Conservation (phyloP, 1,140 invertebrate species). For the Gryon sp. region DNA sequence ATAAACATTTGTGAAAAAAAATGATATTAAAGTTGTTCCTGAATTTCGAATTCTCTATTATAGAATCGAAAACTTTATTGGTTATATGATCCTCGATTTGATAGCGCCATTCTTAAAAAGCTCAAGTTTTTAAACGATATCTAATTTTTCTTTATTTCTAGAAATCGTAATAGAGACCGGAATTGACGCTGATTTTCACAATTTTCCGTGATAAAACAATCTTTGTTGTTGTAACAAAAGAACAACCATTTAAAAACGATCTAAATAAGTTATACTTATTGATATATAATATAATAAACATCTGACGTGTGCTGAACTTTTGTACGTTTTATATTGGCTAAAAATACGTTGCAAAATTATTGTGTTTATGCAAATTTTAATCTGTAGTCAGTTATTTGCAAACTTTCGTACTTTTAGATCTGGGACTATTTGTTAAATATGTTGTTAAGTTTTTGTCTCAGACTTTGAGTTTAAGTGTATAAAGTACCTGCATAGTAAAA, state of each 20-base stretch:
- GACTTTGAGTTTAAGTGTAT: slow-evolving; percentile 32
- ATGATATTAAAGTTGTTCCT: slow-evolving; percentile 31
- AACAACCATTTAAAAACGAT: background rate
- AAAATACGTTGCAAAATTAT: slow-evolving; percentile 28
- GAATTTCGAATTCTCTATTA: slow-evolving; percentile 15
- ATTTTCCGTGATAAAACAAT: slow-evolving; percentile 23
- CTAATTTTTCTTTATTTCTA: slow-evolving; percentile 1
- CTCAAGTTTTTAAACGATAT: slow-evolving; percentile 23
- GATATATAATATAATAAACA: background rate
- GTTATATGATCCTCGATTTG: slow-evolving; percentile 27
- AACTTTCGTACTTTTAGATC: slow-evolving; percentile 21
- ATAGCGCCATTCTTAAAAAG: slow-evolving; percentile 22
- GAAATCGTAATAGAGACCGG: slow-evolving; percentile 40
- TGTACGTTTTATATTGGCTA: slow-evolving; percentile 44
- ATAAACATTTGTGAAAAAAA: slow-evolving; percentile 5
- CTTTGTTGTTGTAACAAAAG: slow-evolving; percentile 22
- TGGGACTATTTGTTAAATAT: slow-evolving; percentile 35
- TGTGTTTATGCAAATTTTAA: slow-evolving; percentile 16
- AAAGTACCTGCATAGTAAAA: slow-evolving; percentile 60
- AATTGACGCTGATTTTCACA: slow-evolving; percentile 62
- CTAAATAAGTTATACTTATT: background rate
- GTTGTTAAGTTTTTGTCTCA: slow-evolving; percentile 40
- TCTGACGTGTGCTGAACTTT: slow-evolving; percentile 36
- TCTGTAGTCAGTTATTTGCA: slow-evolving; percentile 29
- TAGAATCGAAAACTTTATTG: background rate